Evolutionary conservation across 2,888 invertebrate species (phyloP).

Genomic region (Drosophila neotestacea): DNA sequence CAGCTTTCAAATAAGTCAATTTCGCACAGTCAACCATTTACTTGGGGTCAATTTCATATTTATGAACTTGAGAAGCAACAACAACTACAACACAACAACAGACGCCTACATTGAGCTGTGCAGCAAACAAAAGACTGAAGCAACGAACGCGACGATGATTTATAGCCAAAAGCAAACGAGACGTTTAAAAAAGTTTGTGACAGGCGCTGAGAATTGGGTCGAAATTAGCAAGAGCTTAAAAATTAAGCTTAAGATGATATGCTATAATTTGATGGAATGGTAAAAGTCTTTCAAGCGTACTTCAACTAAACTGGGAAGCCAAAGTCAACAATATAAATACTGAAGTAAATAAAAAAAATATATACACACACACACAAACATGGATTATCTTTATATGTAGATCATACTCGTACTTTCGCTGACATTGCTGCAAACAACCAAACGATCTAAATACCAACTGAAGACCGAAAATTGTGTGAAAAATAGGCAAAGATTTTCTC

Average conservation of each 20-base stretch:
- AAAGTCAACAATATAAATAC: constrained; percentile 4
- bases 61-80: constrained; percentile 64
- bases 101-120: constrained; percentile 24
- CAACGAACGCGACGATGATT: constrained; percentile 65
- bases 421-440: constrained; percentile 45
- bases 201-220: constrained; percentile 71
- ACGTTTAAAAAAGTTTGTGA: constrained; percentile 47
- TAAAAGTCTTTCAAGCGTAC: constrained; percentile 15
- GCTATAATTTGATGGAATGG: constrained; percentile 18
- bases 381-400: constrained; percentile 13
- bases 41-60: constrained; percentile 54
- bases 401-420: constrained; percentile 55
- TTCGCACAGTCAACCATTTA: constrained; percentile 30
- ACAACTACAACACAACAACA: constrained; percentile 22
- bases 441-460: constrained; percentile 37
- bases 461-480: constrained; percentile 61
- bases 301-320: neutral
- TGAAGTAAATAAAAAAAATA: neutral
- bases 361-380: constrained; percentile 1
- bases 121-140: constrained; percentile 43
- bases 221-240: constrained; percentile 67
- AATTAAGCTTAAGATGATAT: constrained; percentile 33
- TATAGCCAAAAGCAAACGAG: constrained; percentile 51
- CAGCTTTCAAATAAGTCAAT: constrained; percentile 35
- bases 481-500: constrained; percentile 61